Conservation (phyloP, 2,797 vertebrate species). For the Bradypodion pumilum region DNA sequence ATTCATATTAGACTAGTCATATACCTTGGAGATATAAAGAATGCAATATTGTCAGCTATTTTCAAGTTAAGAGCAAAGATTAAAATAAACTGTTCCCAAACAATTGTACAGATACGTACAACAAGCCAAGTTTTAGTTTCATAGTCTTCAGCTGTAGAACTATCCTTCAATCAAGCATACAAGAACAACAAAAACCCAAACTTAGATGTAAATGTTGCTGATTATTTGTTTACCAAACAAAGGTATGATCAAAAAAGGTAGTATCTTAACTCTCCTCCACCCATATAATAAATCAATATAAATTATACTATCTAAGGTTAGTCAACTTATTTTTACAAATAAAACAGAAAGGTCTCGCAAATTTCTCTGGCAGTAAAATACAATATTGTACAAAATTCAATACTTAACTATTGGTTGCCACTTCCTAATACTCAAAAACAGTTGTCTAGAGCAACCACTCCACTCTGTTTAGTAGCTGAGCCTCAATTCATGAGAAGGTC, state of each 20-base stretch:
- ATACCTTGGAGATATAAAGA: constrained; percentile 3
- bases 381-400: background rate
- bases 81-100: constrained; percentile 16
- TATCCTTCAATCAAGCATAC: no score
- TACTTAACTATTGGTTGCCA: background rate
- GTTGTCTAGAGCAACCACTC: background rate
- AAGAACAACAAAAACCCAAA: background rate
- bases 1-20: background rate
- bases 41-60: background rate
- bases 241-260: background rate
- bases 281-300: background rate
- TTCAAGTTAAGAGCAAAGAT: background rate
- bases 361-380: background rate
- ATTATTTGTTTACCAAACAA: background rate
- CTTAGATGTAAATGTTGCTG: background rate
- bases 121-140: background rate
- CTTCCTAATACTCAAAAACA: background rate
- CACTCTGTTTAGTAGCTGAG: background rate
- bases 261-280: background rate
- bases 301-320: background rate
- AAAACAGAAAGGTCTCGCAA: background rate
- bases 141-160: background rate
- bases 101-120: background rate
- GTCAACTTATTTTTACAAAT: background rate
- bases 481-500: background rate